A percentile compares a stretch with the other conserved stretches of the same genome.
Evolutionary conservation across 2,888 invertebrate genomes (phyloP).

Genomic region (Ashinkailepas kermadecensis): DNA sequence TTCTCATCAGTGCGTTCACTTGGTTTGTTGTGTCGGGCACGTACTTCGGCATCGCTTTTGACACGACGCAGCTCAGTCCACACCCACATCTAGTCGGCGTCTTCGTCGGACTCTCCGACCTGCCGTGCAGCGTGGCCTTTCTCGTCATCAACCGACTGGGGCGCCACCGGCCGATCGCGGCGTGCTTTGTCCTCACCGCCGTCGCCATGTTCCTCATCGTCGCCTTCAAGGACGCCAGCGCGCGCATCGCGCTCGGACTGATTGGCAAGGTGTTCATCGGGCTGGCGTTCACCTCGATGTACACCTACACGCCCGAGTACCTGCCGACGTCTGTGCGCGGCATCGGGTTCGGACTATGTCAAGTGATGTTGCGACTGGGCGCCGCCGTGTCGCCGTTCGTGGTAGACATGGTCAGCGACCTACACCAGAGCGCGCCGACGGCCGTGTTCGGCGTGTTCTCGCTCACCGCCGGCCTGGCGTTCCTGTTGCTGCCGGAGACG

Average conservation of each 20-base stretch:
- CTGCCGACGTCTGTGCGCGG: constrained; percentile 42
- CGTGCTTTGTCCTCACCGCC: constrained; percentile 43
- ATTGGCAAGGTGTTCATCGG: constrained; percentile 44
- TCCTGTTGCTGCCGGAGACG: not conserved
- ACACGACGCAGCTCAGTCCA: constrained; percentile 43
- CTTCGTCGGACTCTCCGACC: constrained; percentile 46
- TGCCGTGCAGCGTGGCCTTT: constrained; percentile 42
- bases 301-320: constrained; percentile 40
- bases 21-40: constrained; percentile 39
- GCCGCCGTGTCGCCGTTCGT: constrained; percentile 45
- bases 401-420: constrained; percentile 33
- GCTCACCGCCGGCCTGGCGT: not conserved
- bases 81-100: constrained; percentile 47
- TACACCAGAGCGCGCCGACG: not conserved
- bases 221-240: constrained; percentile 35
- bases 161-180: constrained; percentile 43
- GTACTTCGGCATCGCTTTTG: constrained; percentile 44
- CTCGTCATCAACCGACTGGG: constrained; percentile 43
- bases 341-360: constrained; percentile 36
- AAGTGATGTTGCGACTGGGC: constrained; percentile 42
- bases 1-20: not conserved
- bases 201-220: constrained; percentile 43
- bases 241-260: constrained; percentile 36
- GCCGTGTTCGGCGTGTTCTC: not conserved
- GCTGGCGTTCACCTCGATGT: constrained; percentile 45